Evolutionary conservation across 2,888 invertebrate species (phyloP).

Genomic region (Ophonus ardosiacus): DNA sequence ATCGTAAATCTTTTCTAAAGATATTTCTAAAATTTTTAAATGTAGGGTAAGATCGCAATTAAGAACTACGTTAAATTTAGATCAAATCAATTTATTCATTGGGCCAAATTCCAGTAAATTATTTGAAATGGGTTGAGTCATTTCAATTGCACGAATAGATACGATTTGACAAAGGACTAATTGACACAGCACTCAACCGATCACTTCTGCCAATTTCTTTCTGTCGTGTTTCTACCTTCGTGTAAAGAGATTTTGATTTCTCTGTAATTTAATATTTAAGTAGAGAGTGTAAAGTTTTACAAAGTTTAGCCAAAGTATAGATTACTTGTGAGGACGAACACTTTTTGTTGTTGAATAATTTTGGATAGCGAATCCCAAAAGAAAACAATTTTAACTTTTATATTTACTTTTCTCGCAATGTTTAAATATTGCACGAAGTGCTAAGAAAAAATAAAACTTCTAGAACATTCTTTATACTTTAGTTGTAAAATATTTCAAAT

Average conservation of each 20-base stretch:
- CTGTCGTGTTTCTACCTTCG: neutral
- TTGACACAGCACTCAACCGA: neutral
- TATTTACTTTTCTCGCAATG: slow-evolving; percentile 31
- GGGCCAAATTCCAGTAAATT: too few relatives aligned
- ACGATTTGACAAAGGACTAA: neutral
- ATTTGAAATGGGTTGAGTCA: neutral
- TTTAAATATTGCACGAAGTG: slow-evolving; percentile 37
- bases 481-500: slow-evolving; percentile 19
- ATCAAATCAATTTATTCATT: too few relatives aligned
- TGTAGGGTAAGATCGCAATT: too few relatives aligned
- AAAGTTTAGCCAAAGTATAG: slow-evolving; percentile 38
- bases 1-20: too few relatives aligned
- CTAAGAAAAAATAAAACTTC: slow-evolving; percentile 32
- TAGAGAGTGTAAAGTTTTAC: slow-evolving; percentile 22
- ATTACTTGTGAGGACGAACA: slow-evolving; percentile 30
- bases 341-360: slow-evolving; percentile 48
- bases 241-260: slow-evolving; percentile 34
- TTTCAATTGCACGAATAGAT: neutral
- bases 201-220: neutral
- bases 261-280: slow-evolving; percentile 34
- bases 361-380: slow-evolving; percentile 40
- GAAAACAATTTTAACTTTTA: slow-evolving; percentile 47
- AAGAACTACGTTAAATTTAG: too few relatives aligned
- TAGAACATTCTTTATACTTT: slow-evolving; percentile 20
- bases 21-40: too few relatives aligned